A percentile compares a stretch with the other conserved stretches of the same genome.
Evolutionary conservation across 2,888 invertebrate genomes (phyloP).

Genomic region (Trichopria drosophilae): DNA sequence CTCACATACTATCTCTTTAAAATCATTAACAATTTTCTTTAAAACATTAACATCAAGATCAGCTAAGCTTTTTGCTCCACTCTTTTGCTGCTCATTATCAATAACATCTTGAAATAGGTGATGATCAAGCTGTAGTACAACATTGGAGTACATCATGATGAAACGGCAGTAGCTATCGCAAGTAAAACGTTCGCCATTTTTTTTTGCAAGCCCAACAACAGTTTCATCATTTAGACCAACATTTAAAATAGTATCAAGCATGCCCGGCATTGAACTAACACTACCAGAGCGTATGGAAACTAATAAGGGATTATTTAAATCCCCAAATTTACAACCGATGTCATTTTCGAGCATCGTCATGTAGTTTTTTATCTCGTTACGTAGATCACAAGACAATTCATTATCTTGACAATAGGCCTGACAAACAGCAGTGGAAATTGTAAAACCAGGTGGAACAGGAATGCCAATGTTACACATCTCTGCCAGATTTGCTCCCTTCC

Average conservation of each 20-base stretch:
- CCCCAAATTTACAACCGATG: conserved; percentile 15
- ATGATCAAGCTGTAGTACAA: conserved; percentile 14
- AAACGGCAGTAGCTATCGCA: conserved; percentile 18
- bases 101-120: conserved; percentile 15
- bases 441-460: conserved; percentile 19
- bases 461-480: conserved; percentile 18
- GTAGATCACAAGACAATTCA: conserved; percentile 5
- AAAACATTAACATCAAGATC: conserved; percentile 11
- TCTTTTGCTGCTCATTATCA: conserved; percentile 17
- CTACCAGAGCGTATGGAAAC: conserved; percentile 15
- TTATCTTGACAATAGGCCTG: conserved; percentile 10
- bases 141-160: conserved; percentile 16
- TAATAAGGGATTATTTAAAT: conserved; percentile 12
- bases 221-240: conserved; percentile 18
- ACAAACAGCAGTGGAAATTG: conserved; percentile 17
- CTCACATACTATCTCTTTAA: conserved; percentile 13
- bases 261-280: conserved; percentile 19
- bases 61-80: conserved; percentile 14
- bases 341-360: conserved; percentile 14
- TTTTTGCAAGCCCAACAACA: conserved; percentile 14
- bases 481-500: conserved; percentile 20
- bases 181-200: conserved; percentile 13
- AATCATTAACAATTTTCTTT: conserved; percentile 14
- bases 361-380: conserved; percentile 9
- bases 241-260: conserved; percentile 19